Conservation (phyloP, 2,113 vertebrate species). For the Grallaria varia region DNA sequence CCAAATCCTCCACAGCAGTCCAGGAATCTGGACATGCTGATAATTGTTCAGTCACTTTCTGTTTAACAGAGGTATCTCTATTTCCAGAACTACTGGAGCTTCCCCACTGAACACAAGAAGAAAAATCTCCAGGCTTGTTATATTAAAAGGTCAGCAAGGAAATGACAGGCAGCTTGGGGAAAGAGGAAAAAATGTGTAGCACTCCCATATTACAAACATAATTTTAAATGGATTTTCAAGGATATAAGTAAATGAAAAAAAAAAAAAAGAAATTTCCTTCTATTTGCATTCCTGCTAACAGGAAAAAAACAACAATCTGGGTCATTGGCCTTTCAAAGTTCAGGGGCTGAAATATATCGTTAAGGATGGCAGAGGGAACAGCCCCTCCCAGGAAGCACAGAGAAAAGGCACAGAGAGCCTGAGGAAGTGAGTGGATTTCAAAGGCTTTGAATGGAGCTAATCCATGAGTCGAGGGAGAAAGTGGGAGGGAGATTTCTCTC, state of each 20-base stretch:
- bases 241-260: not conserved
- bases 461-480: not conserved
- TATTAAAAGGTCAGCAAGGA: not conserved
- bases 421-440: not conserved
- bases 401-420: not conserved
- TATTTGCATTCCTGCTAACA: not conserved
- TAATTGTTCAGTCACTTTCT: not conserved
- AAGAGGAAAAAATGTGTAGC: not conserved
- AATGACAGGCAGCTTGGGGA: not conserved
- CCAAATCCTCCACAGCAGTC: not conserved
- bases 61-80: not conserved
- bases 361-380: not conserved
- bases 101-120: not conserved
- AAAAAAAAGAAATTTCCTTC: not conserved
- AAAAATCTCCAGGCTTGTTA: not conserved
- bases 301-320: not conserved
- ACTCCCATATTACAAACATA: not conserved
- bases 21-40: not conserved
- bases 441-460: not conserved
- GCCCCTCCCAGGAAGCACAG: not conserved
- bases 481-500: not conserved
- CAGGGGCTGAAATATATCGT: not conserved
- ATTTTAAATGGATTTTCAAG: not conserved
- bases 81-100: not conserved
- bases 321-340: not conserved